A percentile compares a stretch with the other conserved stretches of the same genome.
phyloP scores from a whole-genome alignment of 1,140 invertebrate species.

The Charaxes varanes region DNA sequence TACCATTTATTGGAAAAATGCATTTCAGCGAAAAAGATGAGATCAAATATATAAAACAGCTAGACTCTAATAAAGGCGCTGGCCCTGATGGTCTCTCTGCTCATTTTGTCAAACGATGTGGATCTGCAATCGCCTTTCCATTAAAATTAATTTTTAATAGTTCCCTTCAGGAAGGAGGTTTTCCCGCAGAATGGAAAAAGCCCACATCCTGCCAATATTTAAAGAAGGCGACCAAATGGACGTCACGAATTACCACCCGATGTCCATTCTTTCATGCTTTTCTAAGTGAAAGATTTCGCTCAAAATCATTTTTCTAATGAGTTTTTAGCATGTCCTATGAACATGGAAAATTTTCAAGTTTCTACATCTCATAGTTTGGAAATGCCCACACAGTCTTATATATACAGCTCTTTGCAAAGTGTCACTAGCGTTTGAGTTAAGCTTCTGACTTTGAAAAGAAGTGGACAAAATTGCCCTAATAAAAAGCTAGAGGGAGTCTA shows the following conservation, averaged over 20 bases:
- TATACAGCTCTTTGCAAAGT: no score
- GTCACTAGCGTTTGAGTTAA: no score
- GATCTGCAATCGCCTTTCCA: not conserved
- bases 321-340: no score
- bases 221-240: not conserved
- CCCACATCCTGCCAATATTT: not conserved
- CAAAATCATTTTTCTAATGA: no score
- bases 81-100: conserved; percentile 1
- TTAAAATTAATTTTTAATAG: not conserved
- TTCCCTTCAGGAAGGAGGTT: not conserved
- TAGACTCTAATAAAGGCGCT: not conserved
- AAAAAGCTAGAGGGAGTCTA: no score
- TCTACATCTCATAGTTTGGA: no score
- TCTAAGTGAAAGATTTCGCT: no score
- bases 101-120: conserved; percentile 2
- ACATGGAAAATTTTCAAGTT: no score
- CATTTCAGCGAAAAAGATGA: not conserved
- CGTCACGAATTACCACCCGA: conserved; percentile 9
- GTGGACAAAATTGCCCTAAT: no score
- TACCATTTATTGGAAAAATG: not conserved
- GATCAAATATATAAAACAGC: not conserved
- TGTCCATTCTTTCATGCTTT: conserved; percentile 10
- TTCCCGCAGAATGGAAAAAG: conserved; percentile 6
- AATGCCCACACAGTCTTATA: no score
- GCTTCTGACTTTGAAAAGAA: no score